Evolutionary conservation across 2,888 invertebrate genomes (phyloP).

Genomic region (Imbricaverruca yamaguchii): DNA sequence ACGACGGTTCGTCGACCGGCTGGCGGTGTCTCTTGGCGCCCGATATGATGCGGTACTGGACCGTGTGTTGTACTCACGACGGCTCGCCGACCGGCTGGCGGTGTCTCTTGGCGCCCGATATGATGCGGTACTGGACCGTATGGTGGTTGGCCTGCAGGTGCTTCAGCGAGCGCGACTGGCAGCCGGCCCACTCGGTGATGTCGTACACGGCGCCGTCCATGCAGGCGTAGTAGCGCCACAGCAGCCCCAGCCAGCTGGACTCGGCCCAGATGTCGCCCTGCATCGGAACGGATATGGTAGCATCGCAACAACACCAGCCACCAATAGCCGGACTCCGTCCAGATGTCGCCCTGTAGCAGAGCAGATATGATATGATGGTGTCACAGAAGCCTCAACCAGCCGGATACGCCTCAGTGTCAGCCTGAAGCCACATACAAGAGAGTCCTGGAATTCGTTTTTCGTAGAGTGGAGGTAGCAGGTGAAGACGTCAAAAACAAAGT

Average conservation of each 20-base stretch:
- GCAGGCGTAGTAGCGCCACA: constrained; percentile 91
- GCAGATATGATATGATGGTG: background rate
- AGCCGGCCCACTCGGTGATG: constrained; percentile 94
- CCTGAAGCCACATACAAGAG: too few species aligned
- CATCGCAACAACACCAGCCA: background rate
- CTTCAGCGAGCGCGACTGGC: constrained; percentile 69
- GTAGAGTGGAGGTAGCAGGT: too few species aligned
- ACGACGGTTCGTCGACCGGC: too few species aligned
- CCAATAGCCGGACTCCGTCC: background rate
- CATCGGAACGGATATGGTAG: too few species aligned
- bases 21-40: too few species aligned
- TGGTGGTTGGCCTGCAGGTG: constrained; percentile 86
- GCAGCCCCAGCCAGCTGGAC: constrained; percentile 74
- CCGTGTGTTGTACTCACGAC: constrained; percentile 23
- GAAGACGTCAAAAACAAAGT: too few species aligned
- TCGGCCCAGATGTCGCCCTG: constrained; percentile 96
- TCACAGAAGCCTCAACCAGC: too few species aligned
- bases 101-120: constrained; percentile 51
- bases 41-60: too few species aligned
- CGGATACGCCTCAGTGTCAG: too few species aligned
- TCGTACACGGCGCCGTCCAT: constrained; percentile 95
- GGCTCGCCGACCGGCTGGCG: constrained; percentile 30
- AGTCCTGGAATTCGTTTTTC: too few species aligned
- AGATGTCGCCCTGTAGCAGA: background rate
- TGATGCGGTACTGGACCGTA: constrained; percentile 79